Evolutionary conservation across 2,113 vertebrate species (phyloP).

Genomic region (Pagrus major): DNA sequence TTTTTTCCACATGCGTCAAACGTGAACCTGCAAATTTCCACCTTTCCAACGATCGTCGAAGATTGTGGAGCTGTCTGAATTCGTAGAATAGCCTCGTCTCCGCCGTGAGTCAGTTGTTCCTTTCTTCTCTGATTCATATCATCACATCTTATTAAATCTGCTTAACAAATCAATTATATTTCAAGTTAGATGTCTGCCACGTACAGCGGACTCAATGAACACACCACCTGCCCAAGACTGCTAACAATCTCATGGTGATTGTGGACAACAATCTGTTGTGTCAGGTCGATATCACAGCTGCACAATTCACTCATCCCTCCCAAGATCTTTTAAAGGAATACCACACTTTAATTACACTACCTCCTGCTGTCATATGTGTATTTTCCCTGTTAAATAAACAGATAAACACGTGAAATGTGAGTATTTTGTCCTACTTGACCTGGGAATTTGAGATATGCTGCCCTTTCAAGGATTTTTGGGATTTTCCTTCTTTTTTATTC

Average conservation of each 20-base stretch:
- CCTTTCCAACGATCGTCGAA: too few species aligned
- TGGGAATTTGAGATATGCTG: too few species aligned
- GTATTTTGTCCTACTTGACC: too few species aligned
- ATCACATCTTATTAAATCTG: too few species aligned
- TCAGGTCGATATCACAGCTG: conserved; percentile 25
- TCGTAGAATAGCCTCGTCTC: not conserved
- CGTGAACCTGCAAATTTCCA: not conserved
- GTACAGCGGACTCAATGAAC: not conserved
- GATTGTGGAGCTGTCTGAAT: not conserved
- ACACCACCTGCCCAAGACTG: conserved; percentile 24
- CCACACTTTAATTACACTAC: not conserved
- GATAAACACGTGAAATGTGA: too few species aligned
- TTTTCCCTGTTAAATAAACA: too few species aligned
- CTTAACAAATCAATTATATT: too few species aligned
- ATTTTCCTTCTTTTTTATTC: not conserved
- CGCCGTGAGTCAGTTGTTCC: not conserved
- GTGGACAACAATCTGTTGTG: conserved; percentile 25
- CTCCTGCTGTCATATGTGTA: not conserved
- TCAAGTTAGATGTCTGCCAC: not conserved
- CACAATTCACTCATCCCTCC: conserved; percentile 14
- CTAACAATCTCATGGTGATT: conserved; percentile 3
- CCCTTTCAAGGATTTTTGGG: too few species aligned
- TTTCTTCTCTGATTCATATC: not conserved
- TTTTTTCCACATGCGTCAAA: not conserved
- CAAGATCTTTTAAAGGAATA: conserved; percentile 31